Conservation (phyloP, 2,797 vertebrate species). For the Leptatherina wallacei region DNA sequence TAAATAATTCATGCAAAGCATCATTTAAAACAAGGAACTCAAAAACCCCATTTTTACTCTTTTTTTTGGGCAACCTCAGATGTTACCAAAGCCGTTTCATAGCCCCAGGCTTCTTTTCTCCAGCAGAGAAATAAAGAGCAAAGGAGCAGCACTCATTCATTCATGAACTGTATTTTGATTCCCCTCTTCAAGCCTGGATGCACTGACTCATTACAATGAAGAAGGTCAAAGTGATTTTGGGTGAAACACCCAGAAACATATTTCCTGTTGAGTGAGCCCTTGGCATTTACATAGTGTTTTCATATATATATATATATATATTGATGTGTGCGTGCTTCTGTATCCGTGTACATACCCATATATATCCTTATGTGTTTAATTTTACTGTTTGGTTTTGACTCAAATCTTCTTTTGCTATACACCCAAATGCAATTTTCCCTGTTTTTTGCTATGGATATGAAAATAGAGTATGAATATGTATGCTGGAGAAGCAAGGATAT, state of each 20-base stretch:
- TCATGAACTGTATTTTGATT: conserved; percentile 62
- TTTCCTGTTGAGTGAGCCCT: conserved; percentile 28
- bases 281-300: background rate
- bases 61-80: conserved; percentile 67
- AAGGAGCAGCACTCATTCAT: conserved; percentile 59
- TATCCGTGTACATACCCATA: background rate
- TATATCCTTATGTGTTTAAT: conserved; percentile 15
- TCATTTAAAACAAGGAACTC: conserved; percentile 15
- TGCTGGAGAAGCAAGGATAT: conserved; percentile 78
- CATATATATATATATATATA: no score
- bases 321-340: no score
- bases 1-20: conserved; percentile 29
- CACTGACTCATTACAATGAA: conserved; percentile 57
- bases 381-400: conserved; percentile 34
- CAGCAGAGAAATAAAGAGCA: conserved; percentile 58
- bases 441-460: conserved; percentile 74
- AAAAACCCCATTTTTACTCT: conserved; percentile 50
- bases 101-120: conserved; percentile 61
- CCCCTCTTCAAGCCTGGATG: conserved; percentile 52
- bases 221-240: conserved; percentile 61
- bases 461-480: conserved; percentile 84
- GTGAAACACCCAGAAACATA: conserved; percentile 38
- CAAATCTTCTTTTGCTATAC: conserved; percentile 49
- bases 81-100: conserved; percentile 58
- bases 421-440: conserved; percentile 58